Evolutionary conservation across 2,113 vertebrate genomes (phyloP), one percentile per base, ranked within the genome.

Genomic region (Steatornis caripensis): DNA sequence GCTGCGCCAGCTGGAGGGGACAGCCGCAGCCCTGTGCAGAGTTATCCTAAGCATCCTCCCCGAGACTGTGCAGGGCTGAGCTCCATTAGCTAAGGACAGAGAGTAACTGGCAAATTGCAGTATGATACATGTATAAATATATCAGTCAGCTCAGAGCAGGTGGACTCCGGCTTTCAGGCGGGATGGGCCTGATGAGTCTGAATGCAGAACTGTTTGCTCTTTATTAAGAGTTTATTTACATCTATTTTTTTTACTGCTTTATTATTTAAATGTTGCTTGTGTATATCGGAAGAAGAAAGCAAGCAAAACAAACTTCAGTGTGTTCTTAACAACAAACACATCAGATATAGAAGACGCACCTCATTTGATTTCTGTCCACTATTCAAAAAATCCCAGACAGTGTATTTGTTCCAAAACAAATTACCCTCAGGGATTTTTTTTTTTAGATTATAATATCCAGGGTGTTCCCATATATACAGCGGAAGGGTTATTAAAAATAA

Each of bases 401-500:
- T 58, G 5, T 76, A 79, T 82, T 93, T 82, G 32, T 81, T 93
- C n/a, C 57, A 86, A 96, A 94, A 69, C 49, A 85, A 90, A 85
- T 93, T 57, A 83, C 23, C 37, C 81, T 29, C 41, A 53, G 82
- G 60, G 74, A 81, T 81, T 83, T 91, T 43, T 83, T 91, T 43
- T 91, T 96, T 95, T 80, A 82, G 74, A 80, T 94, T 72, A 70
- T 62, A 90, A 91, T 69, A 57, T 85, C 84, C 66, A 90, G 75
- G 29, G 75, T 85, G 57, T 75, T 91, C 43, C 87, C 93, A 83
- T 90, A 93, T 94, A 93, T 87, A 82, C 12, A 72, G 23, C 36
- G 89, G 92, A 86, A 84, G 75, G 11, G 51, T 86, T 83, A 95
- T 90, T 96, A 84, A 97, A 96, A 95, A 92, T 92, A 96, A 95